Base-by-base conservation (phyloP, 64 coral and sea anemone genomes). In the Stylophora pistillata region DNA sequence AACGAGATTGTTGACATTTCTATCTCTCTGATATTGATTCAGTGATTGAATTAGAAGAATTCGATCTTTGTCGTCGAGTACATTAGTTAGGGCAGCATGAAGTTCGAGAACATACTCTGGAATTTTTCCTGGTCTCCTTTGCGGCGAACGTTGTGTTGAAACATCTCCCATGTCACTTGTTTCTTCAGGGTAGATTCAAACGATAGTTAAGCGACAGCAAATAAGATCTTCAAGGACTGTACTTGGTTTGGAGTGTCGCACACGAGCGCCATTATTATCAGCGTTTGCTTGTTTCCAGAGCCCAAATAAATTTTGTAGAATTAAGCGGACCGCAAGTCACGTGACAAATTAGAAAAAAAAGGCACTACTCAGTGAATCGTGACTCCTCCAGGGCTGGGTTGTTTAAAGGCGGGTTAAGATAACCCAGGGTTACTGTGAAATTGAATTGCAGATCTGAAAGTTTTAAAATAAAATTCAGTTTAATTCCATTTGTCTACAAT, bases 21-120 rank as follows among this genome's bases (percentile, higher is more conserved):
- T 87, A 41, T 78, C 89, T 63, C 86, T 89, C 55, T 96, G 91
- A 93, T 93, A 96, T 86, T 93, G 86, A 57, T 96, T 96, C 16
- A 96, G 91, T 30, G 91, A 93, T 21, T 93, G 87, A 77, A 96
- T 93, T 54, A 96, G 90, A 29, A 76, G 93, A 25, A 75, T 82
- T 58, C 95, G 87, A 57, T 96, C 91, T 53, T 74, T 58, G 85
- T 90, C 88, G 76, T 90, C 74, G 70, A 96, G 66, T 70, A 86
- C 79, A 41, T 74, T 86, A 29, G 58, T 60, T 0, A 96, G 75
- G 1, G 65, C 33, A 54, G 66, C 74, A 25, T 96, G 91, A 13
- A 96, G 81, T 53, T 93, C 76, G 55, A 91, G 91, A 54, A 96
- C 95, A 80, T 93, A 93, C 57, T 96, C 81, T 1, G 95, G 93